Conservation (phyloP, 2,113 vertebrate genomes). For the Columbina picui region DNA sequence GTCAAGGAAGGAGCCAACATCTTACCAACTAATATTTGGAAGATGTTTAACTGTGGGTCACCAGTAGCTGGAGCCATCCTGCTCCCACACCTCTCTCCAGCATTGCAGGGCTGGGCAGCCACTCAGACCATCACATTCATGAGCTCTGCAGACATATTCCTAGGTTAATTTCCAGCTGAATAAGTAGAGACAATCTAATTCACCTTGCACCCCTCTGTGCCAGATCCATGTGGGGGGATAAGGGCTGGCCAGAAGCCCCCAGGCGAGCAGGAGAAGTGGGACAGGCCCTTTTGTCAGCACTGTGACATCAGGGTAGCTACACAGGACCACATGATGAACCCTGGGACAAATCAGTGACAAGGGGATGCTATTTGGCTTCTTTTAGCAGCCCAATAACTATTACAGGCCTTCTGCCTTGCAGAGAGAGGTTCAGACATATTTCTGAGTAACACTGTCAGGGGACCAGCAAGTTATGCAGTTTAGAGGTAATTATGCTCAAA, state of each 20-base stretch:
- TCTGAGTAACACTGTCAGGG: neutral
- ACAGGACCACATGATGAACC: neutral
- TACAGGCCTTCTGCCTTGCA: neutral
- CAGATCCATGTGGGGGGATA: fast-evolving
- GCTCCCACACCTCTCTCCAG: neutral
- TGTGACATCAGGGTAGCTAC: neutral
- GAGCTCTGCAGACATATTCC: neutral
- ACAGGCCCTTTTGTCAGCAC: neutral
- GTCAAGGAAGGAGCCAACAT: neutral
- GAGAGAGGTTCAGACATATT: neutral
- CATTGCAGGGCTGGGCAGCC: neutral
- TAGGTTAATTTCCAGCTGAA: neutral
- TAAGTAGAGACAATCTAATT: neutral
- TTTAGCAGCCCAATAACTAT: neutral
- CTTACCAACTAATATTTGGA: neutral
- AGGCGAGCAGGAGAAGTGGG: neutral
- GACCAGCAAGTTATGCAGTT: neutral
- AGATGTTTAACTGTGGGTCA: neutral
- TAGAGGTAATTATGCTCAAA: conserved; percentile 22
- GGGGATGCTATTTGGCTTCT: neutral
- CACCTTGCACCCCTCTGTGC: neutral
- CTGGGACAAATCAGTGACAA: neutral
- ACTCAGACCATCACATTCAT: neutral
- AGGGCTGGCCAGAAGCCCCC: neutral
- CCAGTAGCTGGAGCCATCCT: neutral